Conservation (phyloP, 2,888 invertebrate genomes). For the Laothoe populi region DNA sequence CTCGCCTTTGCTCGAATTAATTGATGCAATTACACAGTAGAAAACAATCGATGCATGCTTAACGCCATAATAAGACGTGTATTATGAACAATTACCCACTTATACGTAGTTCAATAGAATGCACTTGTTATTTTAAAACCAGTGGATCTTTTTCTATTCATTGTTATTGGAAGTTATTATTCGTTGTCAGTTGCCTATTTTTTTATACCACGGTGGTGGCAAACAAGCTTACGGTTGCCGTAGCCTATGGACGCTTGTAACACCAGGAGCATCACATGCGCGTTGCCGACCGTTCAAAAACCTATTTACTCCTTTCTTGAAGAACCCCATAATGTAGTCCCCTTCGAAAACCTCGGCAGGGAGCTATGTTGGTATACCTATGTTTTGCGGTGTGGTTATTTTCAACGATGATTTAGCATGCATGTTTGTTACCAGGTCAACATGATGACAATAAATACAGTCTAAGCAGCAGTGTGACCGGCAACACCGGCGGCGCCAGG, state of each 20-base stretch:
- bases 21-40: conserved; percentile 76
- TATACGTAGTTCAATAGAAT: conserved; percentile 59
- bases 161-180: not conserved
- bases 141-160: not conserved
- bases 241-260: no score
- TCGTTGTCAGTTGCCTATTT: not conserved
- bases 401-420: conserved; percentile 1
- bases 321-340: no score
- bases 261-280: no score
- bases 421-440: conserved; percentile 59
- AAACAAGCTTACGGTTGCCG: no score
- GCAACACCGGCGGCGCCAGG: conserved; percentile 73
- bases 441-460: conserved; percentile 78
- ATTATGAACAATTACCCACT: conserved; percentile 69
- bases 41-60: conserved; percentile 74
- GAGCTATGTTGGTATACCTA: not conserved
- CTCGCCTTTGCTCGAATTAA: conserved; percentile 73
- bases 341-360: no score
- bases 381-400: not conserved
- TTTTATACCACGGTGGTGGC: no score
- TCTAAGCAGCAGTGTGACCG: conserved; percentile 63
- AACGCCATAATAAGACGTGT: conserved; percentile 64
- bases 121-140: not conserved
- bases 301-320: no score
- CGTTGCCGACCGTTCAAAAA: no score